Percentiles rank a stretch among this genome's conserved stretches.
These are phyloP conservation scores for Poeciliopsis retropinna DNA, from an alignment of 2,113 vertebrate genomes.

Conservation along the genomic window DNA sequence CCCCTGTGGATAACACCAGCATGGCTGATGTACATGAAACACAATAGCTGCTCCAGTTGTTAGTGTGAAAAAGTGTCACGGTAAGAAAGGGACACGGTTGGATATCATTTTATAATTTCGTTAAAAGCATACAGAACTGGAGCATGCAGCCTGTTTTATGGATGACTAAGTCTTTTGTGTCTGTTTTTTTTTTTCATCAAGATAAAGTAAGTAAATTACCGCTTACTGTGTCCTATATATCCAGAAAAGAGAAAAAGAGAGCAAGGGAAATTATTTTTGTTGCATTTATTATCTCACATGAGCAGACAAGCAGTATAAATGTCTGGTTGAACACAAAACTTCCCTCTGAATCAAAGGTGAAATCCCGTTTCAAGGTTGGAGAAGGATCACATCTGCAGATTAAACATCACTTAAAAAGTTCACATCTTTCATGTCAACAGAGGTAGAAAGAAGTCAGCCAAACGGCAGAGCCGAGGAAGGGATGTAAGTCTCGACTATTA, in stretches of 20 bases:
- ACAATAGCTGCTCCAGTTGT: conserved; percentile 62
- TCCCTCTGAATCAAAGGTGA: conserved; percentile 25
- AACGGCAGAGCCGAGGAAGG: conserved; percentile 49
- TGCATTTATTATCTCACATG: conserved; percentile 5
- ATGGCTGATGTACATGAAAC: conserved; percentile 69
- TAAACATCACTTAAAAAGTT: conserved; percentile 60
- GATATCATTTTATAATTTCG: conserved; percentile 44
- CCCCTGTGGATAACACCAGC: conserved; percentile 50
- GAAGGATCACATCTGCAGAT: conserved; percentile 55
- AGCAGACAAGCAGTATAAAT: conserved; percentile 14
- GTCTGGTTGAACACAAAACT: conserved; percentile 13
- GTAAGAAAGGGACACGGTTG: conserved; percentile 39
- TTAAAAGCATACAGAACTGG: conserved; percentile 35
- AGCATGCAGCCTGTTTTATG: conserved; percentile 6
- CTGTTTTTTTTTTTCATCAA: conserved; percentile 9
- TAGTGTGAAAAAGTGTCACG: conserved; percentile 36
- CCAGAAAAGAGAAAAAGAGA: conserved; percentile 4
- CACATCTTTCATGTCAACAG: conserved; percentile 59
- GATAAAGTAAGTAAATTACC: conserved; percentile 15
- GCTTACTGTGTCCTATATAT: conserved; percentile 2
- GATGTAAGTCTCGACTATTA: conserved; percentile 65
- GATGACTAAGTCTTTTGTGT: background rate
- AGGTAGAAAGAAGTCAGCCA: conserved; percentile 48
- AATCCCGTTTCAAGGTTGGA: conserved; percentile 42
- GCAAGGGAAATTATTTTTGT: background rate